Conservation (phyloP, 2,113 vertebrate genomes). For the Bufo bufo region DNA sequence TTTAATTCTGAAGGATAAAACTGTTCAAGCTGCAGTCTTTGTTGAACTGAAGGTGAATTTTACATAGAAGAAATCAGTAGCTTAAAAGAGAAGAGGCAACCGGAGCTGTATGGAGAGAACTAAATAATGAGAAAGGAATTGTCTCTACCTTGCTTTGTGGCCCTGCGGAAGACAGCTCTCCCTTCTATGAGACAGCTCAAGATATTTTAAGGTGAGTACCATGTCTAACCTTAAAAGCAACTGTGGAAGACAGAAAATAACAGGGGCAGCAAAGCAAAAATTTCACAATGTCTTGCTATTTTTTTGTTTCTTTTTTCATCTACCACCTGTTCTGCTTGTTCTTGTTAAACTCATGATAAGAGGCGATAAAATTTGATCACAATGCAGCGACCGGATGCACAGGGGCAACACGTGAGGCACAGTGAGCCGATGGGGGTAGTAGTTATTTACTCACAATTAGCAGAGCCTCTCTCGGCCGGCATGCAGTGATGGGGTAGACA, state of each 20-base stretch:
- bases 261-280: neutral
- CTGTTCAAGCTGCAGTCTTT: slow-evolving; percentile 8
- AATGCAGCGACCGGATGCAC: too few species aligned
- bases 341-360: neutral
- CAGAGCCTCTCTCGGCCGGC: too few species aligned
- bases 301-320: neutral
- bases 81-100: neutral
- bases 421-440: too few species aligned
- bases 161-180: neutral
- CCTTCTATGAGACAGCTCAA: neutral
- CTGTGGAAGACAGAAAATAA: neutral
- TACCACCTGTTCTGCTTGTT: neutral
- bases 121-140: neutral
- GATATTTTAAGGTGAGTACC: neutral
- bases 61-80: neutral
- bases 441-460: too few species aligned
- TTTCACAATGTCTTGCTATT: neutral
- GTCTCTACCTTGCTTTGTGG: neutral
- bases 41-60: slow-evolving; percentile 10
- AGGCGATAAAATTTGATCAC: neutral
- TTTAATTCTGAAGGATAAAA: slow-evolving; percentile 1
- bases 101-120: neutral
- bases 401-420: too few species aligned
- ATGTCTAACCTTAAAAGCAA: neutral
- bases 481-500: too few species aligned